phyloP scores from a whole-genome alignment of 2,888 invertebrate genomes.

The Poecilus cupreus region DNA sequence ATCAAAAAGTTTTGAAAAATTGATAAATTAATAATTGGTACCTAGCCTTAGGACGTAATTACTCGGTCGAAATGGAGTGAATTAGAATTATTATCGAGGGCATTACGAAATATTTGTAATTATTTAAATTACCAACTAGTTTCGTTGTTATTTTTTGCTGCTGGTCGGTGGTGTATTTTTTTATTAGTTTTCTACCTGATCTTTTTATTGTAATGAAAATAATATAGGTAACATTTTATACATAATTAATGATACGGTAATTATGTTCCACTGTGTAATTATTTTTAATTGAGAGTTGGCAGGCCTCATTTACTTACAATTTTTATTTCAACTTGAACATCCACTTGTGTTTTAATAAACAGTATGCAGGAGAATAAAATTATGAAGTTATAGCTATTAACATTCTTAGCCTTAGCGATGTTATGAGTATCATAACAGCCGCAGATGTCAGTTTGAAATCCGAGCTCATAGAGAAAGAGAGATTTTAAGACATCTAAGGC shows the following conservation, averaged over 20 bases:
- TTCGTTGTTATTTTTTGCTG: background rate
- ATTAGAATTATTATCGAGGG: background rate
- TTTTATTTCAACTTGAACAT: conserved; percentile 15
- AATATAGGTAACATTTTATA: conserved; percentile 14
- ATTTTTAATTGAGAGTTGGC: conserved; percentile 40
- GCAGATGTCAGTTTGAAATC: too few relatives aligned
- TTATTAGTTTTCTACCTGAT: background rate
- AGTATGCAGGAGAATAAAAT: too few relatives aligned
- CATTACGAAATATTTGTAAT: background rate
- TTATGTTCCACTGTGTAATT: conserved; percentile 33
- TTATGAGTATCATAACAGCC: too few relatives aligned
- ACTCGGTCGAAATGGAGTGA: background rate
- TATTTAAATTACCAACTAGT: background rate
- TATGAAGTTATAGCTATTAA: too few relatives aligned
- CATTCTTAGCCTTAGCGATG: too few relatives aligned
- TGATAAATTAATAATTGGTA: background rate
- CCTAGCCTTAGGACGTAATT: background rate
- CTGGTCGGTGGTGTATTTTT: background rate
- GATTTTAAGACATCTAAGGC: too few relatives aligned
- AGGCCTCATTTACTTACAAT: conserved; percentile 15
- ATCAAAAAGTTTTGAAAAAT: background rate
- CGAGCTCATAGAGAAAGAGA: too few relatives aligned
- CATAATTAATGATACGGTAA: conserved; percentile 34
- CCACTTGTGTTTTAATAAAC: background rate
- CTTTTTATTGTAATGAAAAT: background rate